phyloP scores from a whole-genome alignment of 2,797 vertebrate species.

The Labeo calbasu region DNA sequence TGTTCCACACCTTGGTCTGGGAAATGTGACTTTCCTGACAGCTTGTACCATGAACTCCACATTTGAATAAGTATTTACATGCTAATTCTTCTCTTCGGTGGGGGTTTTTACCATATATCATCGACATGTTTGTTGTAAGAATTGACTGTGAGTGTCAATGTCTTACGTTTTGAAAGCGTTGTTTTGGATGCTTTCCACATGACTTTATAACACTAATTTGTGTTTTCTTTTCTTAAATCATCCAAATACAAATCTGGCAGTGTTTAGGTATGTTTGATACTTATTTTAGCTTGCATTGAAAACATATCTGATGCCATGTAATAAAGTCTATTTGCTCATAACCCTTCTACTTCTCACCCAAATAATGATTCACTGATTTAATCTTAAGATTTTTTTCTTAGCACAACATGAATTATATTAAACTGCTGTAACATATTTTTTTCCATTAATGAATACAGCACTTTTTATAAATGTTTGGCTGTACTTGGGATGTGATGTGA shows the following conservation, averaged over 20 bases:
- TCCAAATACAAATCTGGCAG: constrained; percentile 42
- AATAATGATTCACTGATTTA: neutral
- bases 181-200: neutral
- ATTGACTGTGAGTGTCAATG: neutral
- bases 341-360: neutral
- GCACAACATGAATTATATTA: too few relatives aligned
- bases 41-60: constrained; percentile 39
- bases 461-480: neutral
- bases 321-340: constrained; percentile 61
- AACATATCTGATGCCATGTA: constrained; percentile 39
- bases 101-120: constrained; percentile 17
- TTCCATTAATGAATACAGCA: too few relatives aligned
- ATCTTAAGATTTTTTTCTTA: neutral
- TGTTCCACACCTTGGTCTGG: constrained; percentile 53
- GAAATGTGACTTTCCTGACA: constrained; percentile 41
- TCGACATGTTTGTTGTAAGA: neutral
- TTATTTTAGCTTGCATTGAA: constrained; percentile 59
- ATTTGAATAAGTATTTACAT: constrained; percentile 26
- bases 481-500: too few relatives aligned
- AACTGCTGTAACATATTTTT: too few relatives aligned
- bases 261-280: constrained; percentile 62
- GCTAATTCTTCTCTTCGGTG: constrained; percentile 6
- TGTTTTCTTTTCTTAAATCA: constrained; percentile 49
- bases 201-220: constrained; percentile 64
- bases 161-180: neutral